phyloP scores from a whole-genome alignment of 2,888 invertebrate species.

The Spisula solida region DNA sequence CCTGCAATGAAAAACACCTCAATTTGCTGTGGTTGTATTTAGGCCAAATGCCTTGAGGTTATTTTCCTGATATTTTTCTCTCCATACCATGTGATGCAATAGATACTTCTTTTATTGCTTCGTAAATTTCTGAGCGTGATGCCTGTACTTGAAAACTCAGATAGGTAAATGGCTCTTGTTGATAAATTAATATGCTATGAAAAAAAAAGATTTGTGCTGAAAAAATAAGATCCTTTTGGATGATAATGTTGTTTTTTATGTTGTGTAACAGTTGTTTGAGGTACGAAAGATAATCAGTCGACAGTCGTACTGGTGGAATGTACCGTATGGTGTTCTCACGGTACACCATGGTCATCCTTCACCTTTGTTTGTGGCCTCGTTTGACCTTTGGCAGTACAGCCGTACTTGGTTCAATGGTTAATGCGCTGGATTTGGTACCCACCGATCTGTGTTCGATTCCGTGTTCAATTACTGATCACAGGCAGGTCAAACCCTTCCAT shows the following conservation, averaged over 20 bases:
- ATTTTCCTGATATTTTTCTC: slow-evolving; percentile 16
- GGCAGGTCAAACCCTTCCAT: no score
- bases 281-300: neutral
- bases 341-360: neutral
- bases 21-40: neutral
- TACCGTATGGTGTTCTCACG: neutral
- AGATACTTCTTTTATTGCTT: slow-evolving; percentile 31
- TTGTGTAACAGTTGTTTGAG: slow-evolving; percentile 2
- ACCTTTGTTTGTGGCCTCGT: neutral
- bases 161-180: slow-evolving; percentile 15
- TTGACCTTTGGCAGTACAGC: no score
- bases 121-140: slow-evolving; percentile 26
- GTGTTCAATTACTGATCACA: no score
- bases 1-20: neutral
- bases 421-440: no score
- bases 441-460: no score
- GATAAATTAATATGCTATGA: slow-evolving; percentile 14
- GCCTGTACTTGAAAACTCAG: slow-evolving; percentile 23
- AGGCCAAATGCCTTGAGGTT: slow-evolving; percentile 11
- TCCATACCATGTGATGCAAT: slow-evolving; percentile 6
- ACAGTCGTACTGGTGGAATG: neutral
- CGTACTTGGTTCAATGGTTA: no score
- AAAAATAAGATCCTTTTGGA: neutral
- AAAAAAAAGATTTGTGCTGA: slow-evolving; percentile 5
- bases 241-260: neutral